These are phyloP conservation scores for Hymenochirus boettgeri DNA, from an alignment of 2,113 vertebrate genomes.

Conservation along the genomic window DNA sequence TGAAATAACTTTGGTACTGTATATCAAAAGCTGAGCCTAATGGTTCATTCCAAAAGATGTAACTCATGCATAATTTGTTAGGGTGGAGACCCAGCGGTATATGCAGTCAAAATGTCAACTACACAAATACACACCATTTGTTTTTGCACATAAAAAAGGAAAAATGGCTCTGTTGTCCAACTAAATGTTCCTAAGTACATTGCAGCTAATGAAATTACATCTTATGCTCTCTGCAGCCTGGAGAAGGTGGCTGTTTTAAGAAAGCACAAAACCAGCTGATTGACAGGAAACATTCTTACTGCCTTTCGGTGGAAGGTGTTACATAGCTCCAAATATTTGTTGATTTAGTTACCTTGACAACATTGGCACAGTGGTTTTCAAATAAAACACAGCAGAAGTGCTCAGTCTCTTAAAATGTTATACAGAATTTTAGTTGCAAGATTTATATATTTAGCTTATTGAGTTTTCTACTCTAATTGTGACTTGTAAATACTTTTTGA, in stretches of 20 bases:
- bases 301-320: constrained; percentile 83
- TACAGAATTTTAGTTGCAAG: constrained; percentile 37
- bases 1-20: too few species aligned
- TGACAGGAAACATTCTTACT: constrained; percentile 73
- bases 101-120: too few species aligned
- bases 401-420: constrained; percentile 37
- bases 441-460: constrained; percentile 27
- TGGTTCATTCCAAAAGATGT: too few species aligned
- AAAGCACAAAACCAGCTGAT: constrained; percentile 54
- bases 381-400: constrained; percentile 59
- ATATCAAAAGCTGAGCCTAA: too few species aligned
- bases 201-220: not conserved
- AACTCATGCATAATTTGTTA: too few species aligned
- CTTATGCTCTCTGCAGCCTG: not conserved
- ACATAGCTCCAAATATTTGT: constrained; percentile 87
- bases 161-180: too few species aligned
- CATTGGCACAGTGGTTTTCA: constrained; percentile 65
- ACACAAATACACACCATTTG: too few species aligned
- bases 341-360: constrained; percentile 75
- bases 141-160: too few species aligned
- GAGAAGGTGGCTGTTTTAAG: constrained; percentile 55
- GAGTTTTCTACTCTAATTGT: not conserved
- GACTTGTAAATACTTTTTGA: constrained; percentile 11
- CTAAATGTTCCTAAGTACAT: not conserved
- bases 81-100: too few species aligned